Evolutionary conservation across 2,797 vertebrate species (phyloP).

Genomic region (Ctenopoma kingsleyae): DNA sequence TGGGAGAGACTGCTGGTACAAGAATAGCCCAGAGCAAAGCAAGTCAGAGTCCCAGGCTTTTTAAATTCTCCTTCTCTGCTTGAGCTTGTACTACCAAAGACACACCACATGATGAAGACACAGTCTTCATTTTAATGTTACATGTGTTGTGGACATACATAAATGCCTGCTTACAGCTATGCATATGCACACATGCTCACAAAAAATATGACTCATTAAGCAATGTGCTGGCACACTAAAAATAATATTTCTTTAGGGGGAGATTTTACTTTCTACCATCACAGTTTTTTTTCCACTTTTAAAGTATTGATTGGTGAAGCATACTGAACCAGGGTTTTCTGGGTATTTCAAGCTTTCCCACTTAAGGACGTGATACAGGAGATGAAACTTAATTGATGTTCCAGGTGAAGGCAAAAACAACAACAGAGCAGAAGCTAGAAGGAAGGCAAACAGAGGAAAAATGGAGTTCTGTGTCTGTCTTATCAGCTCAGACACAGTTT

Average conservation of each 20-base stretch:
- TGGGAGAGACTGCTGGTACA: constrained; percentile 68
- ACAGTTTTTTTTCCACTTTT: not conserved
- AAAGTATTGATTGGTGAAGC: constrained; percentile 50
- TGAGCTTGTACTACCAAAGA: constrained; percentile 14
- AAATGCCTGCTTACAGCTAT: not conserved
- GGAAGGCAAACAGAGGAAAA: constrained; percentile 44
- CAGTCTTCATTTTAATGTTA: constrained; percentile 21
- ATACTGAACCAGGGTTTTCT: constrained; percentile 42
- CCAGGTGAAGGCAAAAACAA: constrained; percentile 31
- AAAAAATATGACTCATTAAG: constrained; percentile 16
- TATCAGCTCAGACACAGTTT: constrained; percentile 1
- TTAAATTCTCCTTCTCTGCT: constrained; percentile 49
- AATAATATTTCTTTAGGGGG: not conserved
- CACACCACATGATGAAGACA: constrained; percentile 33
- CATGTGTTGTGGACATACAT: not conserved
- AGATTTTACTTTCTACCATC: constrained; percentile 11
- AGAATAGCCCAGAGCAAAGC: constrained; percentile 73
- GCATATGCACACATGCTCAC: not conserved
- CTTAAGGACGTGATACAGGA: constrained; percentile 42
- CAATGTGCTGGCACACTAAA: not conserved
- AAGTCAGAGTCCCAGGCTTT: constrained; percentile 37
- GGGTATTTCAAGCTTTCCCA: constrained; percentile 64
- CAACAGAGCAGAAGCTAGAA: constrained; percentile 31
- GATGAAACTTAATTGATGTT: constrained; percentile 64
- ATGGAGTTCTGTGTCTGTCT: constrained; percentile 24